Evolutionary conservation across 2,888 invertebrate species (phyloP).

Genomic region (Malacosoma neustria): DNA sequence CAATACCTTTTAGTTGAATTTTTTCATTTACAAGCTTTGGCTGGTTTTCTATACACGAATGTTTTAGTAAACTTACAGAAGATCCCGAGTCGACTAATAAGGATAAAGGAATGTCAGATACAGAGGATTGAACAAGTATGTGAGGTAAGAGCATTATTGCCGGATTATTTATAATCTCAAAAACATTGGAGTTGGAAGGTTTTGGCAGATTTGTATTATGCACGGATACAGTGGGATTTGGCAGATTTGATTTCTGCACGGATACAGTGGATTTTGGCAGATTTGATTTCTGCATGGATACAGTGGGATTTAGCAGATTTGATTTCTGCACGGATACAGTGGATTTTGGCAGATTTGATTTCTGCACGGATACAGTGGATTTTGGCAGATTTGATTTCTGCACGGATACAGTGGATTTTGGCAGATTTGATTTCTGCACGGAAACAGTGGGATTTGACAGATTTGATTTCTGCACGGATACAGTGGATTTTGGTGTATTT

Average conservation of each 20-base stretch:
- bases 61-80: constrained; percentile 10
- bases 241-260: background rate
- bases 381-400: background rate
- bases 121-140: constrained; percentile 8
- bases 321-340: background rate
- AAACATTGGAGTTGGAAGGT: constrained; percentile 3
- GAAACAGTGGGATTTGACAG: too few relatives aligned
- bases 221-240: background rate
- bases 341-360: background rate
- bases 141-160: constrained; percentile 13
- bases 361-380: background rate
- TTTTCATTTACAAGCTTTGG: background rate
- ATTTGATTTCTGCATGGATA: background rate
- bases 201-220: too few relatives aligned
- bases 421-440: too few relatives aligned
- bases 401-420: constrained; percentile 1
- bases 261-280: background rate
- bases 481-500: too few relatives aligned
- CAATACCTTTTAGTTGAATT: background rate
- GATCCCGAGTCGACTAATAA: constrained; percentile 15
- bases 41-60: background rate
- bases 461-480: too few relatives aligned
- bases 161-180: constrained; percentile 9
- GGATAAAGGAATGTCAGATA: constrained; percentile 12
- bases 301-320: background rate